Base-by-base conservation (phyloP, 2,113 vertebrate species). In the Odontophorus gujanensis region DNA sequence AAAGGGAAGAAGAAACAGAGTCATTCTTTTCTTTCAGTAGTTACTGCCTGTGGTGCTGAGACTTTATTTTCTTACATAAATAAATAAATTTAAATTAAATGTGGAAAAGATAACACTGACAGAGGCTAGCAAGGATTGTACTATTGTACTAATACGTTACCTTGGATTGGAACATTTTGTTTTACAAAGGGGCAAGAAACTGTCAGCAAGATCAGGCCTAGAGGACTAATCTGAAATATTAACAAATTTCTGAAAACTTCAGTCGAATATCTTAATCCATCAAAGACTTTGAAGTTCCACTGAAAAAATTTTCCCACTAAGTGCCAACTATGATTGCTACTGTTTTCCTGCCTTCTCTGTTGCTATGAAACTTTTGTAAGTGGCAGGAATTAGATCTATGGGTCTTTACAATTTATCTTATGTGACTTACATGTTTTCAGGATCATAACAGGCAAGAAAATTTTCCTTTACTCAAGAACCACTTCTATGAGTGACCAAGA, bases 1-100 rank as follows among this genome's bases (percentile, higher is more conserved):
- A 92, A 92, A 72, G 61, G 47, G 66, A 85, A 90, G 63, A 84
- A 91, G 65, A 85, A 93, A 81, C 11, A 90, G 75, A 62, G 59
- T 26, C 2, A 67, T 82, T 81, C 7, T 66, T 85, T 88, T 62
- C 86, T 88, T 34, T 24, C 24, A 30, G 67, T 2, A 73, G 30
- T 53, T 95, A 88, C 43, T 68, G 2, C 20, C 53, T 48, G n/a
- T 80, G 30, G 55, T 75, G 16, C 13, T 85, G 30, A 71, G 89
- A 83, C 5, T 83, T 77, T 43, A 9, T 73, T 93, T 77, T 95
- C n/a, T 89, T 69, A 17, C 30, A 66, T 8, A 17, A n/a, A 67
- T 19, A 11, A 67, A 43, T 26, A 38, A 58, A 24, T 81, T 87
- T 91, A 87, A 92, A 83, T 78, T 36, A 28, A 58, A 87, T 69